These are phyloP conservation scores for Scolanthus callimorphus DNA, from an alignment of 92 coral and sea anemone species.

Conservation along the genomic window DNA sequence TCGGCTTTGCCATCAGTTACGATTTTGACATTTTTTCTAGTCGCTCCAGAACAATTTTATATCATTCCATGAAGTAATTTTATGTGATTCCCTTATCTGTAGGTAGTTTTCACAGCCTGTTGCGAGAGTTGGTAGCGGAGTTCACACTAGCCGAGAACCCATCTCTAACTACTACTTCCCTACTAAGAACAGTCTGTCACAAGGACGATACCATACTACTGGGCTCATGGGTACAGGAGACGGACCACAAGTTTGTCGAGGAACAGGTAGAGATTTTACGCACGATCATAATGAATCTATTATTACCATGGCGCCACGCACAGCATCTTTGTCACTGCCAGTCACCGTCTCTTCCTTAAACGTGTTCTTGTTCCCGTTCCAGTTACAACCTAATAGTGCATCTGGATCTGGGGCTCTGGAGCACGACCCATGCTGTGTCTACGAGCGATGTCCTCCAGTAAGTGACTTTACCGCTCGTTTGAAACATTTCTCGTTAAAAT, in stretches of 20 bases:
- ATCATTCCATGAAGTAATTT: too few species aligned
- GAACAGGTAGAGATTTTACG: conserved; percentile 96
- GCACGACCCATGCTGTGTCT: conserved; percentile 91
- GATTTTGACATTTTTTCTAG: too few species aligned
- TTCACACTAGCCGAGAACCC: conserved; percentile 97
- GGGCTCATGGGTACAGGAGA: conserved; percentile 96
- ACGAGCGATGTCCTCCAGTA: conserved; percentile 80
- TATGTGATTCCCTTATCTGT: too few species aligned
- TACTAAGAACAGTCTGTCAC: conserved; percentile 89
- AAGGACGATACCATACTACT: conserved; percentile 93
- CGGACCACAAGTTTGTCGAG: conserved; percentile 97
- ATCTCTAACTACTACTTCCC: conserved; percentile 90
- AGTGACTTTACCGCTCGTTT: background rate
- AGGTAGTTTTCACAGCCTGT: conserved; percentile 85
- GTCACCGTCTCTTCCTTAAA: too few species aligned
- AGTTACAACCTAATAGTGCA: conserved; percentile 99
- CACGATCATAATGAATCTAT: background rate
- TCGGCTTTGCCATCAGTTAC: too few species aligned
- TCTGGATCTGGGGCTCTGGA: conserved; percentile 98
- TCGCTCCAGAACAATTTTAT: too few species aligned
- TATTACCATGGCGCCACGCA: background rate
- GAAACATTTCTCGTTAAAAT: too few species aligned
- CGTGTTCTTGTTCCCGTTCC: too few species aligned
- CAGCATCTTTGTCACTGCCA: background rate
- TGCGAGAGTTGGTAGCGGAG: conserved; percentile 94